These are phyloP conservation scores for Aurelia coerulea DNA, from an alignment of 30 jellyfish, hydroid and myxozoan genomes.

Conservation along the genomic window DNA sequence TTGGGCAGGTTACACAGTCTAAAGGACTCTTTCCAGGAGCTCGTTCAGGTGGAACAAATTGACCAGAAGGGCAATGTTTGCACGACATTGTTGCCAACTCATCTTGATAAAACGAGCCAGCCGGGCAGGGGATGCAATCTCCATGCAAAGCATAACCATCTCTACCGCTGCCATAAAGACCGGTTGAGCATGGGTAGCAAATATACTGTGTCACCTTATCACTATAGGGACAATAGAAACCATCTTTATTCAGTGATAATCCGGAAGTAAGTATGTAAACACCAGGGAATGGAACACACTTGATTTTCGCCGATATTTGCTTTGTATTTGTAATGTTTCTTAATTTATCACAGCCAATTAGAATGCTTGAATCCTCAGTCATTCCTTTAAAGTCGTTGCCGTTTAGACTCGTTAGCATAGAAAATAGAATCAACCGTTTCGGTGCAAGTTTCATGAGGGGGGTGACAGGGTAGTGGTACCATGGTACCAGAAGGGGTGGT, in stretches of 20 bases:
- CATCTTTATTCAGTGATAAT: slow-evolving; percentile 11
- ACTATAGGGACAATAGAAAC: slow-evolving; percentile 22
- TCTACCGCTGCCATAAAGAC: slow-evolving; percentile 5
- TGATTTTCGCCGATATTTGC: slow-evolving; percentile 1
- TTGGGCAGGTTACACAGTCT: slow-evolving; percentile 66
- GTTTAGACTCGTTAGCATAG: neutral
- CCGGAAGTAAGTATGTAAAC: neutral
- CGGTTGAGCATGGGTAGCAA: slow-evolving; percentile 53
- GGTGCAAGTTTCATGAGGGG: slow-evolving; percentile 52
- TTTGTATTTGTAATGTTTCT: slow-evolving; percentile 2
- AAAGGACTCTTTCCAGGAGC: slow-evolving; percentile 56
- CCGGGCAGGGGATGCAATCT: slow-evolving; percentile 29
- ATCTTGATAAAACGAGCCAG: slow-evolving; percentile 68
- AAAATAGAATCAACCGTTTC: slow-evolving; percentile 21
- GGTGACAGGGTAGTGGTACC: no score
- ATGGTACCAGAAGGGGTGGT: no score
- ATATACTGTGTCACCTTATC: neutral
- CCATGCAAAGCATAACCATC: neutral
- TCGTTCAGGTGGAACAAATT: slow-evolving; percentile 39
- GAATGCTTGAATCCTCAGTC: slow-evolving; percentile 15
- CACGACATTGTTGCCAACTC: slow-evolving; percentile 46
- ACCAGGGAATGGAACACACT: slow-evolving; percentile 45
- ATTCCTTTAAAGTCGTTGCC: neutral
- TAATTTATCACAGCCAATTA: slow-evolving; percentile 32
- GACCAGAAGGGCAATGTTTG: slow-evolving; percentile 64